Percentiles rank a stretch among this genome's conserved stretches.
Evolutionary conservation across 1,140 invertebrate species (phyloP).

Genomic region (Macrostomum lignano): DNA sequence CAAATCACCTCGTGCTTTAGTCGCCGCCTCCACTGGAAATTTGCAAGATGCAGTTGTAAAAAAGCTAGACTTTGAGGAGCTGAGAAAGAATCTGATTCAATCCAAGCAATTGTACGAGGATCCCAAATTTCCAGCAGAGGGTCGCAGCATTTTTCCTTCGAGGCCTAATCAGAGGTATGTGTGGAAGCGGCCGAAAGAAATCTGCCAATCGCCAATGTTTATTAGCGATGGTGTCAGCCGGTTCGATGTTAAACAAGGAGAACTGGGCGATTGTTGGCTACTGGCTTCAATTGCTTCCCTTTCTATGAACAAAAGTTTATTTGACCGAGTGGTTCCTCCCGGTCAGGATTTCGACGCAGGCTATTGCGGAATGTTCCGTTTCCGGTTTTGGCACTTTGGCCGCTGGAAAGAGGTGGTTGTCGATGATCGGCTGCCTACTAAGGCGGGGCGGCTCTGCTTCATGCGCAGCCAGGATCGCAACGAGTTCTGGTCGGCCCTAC

Average conservation of each 20-base stretch:
- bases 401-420: slow-evolving; percentile 64
- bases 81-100: no score
- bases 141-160: no score
- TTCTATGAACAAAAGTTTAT: slow-evolving; percentile 51
- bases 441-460: slow-evolving; percentile 57
- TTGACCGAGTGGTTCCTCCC: slow-evolving; percentile 40
- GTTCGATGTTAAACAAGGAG: slow-evolving; percentile 87
- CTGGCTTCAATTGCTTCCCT: slow-evolving; percentile 37
- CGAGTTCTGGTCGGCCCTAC: slow-evolving; percentile 19
- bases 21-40: no score
- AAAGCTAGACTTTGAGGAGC: no score
- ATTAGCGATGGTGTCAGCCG: slow-evolving; percentile 78
- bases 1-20: no score
- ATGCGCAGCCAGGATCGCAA: slow-evolving; percentile 48
- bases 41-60: no score
- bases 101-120: no score
- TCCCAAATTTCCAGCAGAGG: no score
- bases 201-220: slow-evolving; percentile 51
- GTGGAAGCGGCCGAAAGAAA: no score
- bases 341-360: slow-evolving; percentile 34
- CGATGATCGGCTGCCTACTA: slow-evolving; percentile 71
- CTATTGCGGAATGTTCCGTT: slow-evolving; percentile 59
- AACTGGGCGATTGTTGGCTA: slow-evolving; percentile 26
- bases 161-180: no score
- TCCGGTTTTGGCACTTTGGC: slow-evolving; percentile 36